Conservation (phyloP, 2,888 invertebrate species). For the Cremastobaeus sp. region DNA sequence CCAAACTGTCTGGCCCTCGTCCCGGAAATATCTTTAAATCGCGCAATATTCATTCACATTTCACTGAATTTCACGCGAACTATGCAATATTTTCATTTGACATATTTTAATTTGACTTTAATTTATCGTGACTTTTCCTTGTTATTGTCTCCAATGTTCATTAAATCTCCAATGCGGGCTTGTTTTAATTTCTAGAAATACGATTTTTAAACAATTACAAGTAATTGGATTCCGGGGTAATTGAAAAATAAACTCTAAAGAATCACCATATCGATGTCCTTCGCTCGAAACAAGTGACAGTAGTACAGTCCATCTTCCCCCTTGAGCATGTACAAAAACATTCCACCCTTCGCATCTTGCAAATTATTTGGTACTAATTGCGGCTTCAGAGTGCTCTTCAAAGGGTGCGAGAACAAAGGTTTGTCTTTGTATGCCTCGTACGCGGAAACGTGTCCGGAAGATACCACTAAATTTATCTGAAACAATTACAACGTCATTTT, state of each 20-base stretch:
- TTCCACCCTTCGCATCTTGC: slow-evolving; percentile 80
- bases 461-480: slow-evolving; percentile 86
- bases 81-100: no score
- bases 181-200: background rate
- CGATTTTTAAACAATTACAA: background rate
- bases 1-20: slow-evolving; percentile 56
- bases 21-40: slow-evolving; percentile 48
- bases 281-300: slow-evolving; percentile 86
- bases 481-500: no score
- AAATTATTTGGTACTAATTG: slow-evolving; percentile 79
- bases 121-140: no score
- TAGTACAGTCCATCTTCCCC: slow-evolving; percentile 86
- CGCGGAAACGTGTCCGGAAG: slow-evolving; percentile 81
- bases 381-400: slow-evolving; percentile 70
- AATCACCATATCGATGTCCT: slow-evolving; percentile 84
- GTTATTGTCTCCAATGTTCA: no score
- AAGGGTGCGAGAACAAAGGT: slow-evolving; percentile 73
- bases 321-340: slow-evolving; percentile 85
- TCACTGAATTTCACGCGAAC: background rate
- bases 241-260: background rate
- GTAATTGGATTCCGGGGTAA: background rate
- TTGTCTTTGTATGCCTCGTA: slow-evolving; percentile 70
- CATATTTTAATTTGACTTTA: no score
- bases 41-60: slow-evolving; percentile 24
- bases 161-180: no score